Conservation (phyloP, 1,140 invertebrate species). For the Lepidurus couesii region DNA sequence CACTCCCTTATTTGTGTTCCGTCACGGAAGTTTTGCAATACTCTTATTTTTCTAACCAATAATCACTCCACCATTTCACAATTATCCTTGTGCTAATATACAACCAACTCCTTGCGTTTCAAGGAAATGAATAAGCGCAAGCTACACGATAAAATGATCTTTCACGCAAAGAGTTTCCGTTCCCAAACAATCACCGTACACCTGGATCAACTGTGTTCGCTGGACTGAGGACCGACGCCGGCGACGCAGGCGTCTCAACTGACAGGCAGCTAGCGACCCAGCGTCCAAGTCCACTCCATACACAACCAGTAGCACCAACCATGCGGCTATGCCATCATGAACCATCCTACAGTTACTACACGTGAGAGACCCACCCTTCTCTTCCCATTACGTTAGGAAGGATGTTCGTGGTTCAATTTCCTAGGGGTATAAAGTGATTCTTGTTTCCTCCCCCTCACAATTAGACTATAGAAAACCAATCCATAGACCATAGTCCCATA, state of each 20-base stretch:
- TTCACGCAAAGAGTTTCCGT: too few relatives aligned
- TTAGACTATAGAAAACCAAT: background rate
- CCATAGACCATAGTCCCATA: background rate
- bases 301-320: background rate
- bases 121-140: background rate
- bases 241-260: conserved; percentile 9
- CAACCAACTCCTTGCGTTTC: background rate
- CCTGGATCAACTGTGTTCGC: background rate
- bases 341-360: background rate
- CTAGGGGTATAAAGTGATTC: background rate
- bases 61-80: background rate
- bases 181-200: background rate
- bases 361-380: conserved; percentile 7
- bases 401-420: background rate
- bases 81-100: background rate
- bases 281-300: conserved; percentile 16
- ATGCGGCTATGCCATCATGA: background rate
- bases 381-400: background rate
- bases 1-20: background rate
- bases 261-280: background rate
- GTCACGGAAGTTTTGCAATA: too few relatives aligned
- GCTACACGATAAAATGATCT: too few relatives aligned
- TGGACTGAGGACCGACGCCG: background rate
- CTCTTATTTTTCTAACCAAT: background rate
- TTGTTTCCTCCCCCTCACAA: conserved; percentile 9